phyloP scores from a whole-genome alignment of 2,888 invertebrate genomes.

The Noctua janthe region DNA sequence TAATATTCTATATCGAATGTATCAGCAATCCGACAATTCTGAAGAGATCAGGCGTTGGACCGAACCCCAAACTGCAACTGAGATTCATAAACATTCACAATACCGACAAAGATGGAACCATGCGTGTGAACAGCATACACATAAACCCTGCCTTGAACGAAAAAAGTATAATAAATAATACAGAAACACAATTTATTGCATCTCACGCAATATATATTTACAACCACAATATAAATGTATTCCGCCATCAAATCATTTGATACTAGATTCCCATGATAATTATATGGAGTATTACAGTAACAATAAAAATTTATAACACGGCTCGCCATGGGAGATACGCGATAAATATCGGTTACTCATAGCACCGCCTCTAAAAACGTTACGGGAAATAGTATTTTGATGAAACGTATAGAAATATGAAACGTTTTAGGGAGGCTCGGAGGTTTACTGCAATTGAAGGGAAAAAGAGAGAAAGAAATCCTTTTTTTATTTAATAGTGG shows the following conservation, averaged over 20 bases:
- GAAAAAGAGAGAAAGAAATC: background rate
- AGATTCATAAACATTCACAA: background rate
- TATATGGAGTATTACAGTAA: conserved; percentile 67
- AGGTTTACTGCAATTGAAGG: conserved; percentile 11
- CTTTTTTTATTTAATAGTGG: background rate
- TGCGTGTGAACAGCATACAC: background rate
- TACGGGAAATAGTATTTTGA: conserved; percentile 52
- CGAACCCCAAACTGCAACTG: background rate
- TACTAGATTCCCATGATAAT: conserved; percentile 74
- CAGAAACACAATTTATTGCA: conserved; percentile 25
- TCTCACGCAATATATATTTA: conserved; percentile 61
- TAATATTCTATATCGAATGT: background rate
- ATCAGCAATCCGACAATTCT: background rate
- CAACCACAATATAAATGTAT: conserved; percentile 47
- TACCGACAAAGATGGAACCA: background rate
- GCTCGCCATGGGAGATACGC: conserved; percentile 59
- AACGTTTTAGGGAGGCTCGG: conserved; percentile 9
- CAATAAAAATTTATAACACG: conserved; percentile 68
- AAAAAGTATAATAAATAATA: conserved; percentile 13
- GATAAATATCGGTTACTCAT: conserved; percentile 63
- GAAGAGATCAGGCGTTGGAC: background rate
- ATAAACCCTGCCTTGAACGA: background rate
- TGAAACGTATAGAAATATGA: conserved; percentile 19
- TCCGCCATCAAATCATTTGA: conserved; percentile 63
- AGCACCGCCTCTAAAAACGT: conserved; percentile 53